These are phyloP conservation scores for Bettongia penicillata DNA, from an alignment of 2,113 vertebrate species.

Conservation along the genomic window DNA sequence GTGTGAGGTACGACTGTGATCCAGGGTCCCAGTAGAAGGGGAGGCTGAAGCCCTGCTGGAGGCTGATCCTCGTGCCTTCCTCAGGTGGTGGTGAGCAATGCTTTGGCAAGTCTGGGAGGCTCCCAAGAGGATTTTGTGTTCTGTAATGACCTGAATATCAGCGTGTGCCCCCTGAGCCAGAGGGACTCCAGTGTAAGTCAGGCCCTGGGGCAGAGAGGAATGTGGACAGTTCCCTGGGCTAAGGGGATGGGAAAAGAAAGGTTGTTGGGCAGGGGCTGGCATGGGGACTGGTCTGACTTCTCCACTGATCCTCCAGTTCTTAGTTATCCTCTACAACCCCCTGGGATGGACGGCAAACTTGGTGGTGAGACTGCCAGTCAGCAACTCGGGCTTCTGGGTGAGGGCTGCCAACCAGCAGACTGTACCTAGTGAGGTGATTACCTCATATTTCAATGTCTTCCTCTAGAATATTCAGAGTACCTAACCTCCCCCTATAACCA, in stretches of 20 bases:
- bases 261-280: neutral
- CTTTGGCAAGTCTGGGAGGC: constrained; percentile 83
- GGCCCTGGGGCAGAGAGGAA: too few relatives aligned
- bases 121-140: constrained; percentile 70
- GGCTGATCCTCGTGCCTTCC: too few relatives aligned
- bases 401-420: constrained; percentile 74
- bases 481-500: neutral
- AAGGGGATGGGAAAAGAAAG: neutral
- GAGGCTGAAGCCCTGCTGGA: neutral
- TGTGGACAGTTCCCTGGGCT: too few relatives aligned
- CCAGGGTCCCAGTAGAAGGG: neutral
- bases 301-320: too few relatives aligned
- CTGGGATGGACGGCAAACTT: constrained; percentile 81
- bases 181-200: constrained; percentile 74
- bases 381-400: constrained; percentile 81
- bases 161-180: constrained; percentile 87
- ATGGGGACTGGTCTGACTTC: neutral
- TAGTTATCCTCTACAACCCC: constrained; percentile 88
- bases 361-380: constrained; percentile 88
- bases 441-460: neutral
- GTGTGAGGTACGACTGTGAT: constrained; percentile 85
- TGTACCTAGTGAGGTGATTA: constrained; percentile 84
- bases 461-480: too few relatives aligned
- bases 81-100: constrained; percentile 89
- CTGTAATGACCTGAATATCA: constrained; percentile 90